Conservation (phyloP, 2,888 invertebrate species). For the Pilophorus perplexus region DNA sequence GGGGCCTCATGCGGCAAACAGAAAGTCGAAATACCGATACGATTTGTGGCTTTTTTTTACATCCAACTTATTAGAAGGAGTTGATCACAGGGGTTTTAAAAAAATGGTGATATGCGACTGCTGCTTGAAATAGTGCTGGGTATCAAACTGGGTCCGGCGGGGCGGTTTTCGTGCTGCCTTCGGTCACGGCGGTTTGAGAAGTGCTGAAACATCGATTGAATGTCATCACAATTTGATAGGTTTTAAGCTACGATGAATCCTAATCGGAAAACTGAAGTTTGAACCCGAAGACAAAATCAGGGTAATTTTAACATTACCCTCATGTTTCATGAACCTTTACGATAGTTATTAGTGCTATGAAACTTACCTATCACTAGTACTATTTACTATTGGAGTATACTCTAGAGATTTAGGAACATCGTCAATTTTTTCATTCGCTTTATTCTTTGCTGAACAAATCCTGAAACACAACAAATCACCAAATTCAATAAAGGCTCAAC, state of each 20-base stretch:
- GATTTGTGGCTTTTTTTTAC: not conserved
- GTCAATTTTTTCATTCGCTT: conserved; percentile 26
- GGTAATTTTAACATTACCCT: too few relatives aligned
- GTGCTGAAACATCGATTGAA: conserved; percentile 23
- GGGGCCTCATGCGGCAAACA: conserved; percentile 9
- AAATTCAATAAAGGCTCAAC: too few relatives aligned
- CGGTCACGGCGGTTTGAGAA: not conserved
- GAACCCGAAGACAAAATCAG: too few relatives aligned
- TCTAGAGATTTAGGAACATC: conserved; percentile 33
- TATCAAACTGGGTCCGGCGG: conserved; percentile 37
- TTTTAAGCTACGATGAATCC: too few relatives aligned
- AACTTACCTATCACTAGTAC: conserved; percentile 33
- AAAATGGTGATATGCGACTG: conserved; percentile 38
- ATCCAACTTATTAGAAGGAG: conserved; percentile 16
- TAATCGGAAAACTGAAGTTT: too few relatives aligned
- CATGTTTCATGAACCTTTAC: too few relatives aligned
- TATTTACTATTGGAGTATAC: conserved; percentile 32
- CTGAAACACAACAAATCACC: conserved; percentile 20
- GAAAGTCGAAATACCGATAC: conserved; percentile 10
- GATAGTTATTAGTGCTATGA: too few relatives aligned
- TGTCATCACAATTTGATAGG: not conserved
- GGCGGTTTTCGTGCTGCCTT: conserved; percentile 8
- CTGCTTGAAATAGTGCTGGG: conserved; percentile 30
- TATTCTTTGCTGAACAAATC: conserved; percentile 36
- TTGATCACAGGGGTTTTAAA: conserved; percentile 39